phyloP scores from a whole-genome alignment of 2,113 vertebrate species.

The Fulica atra region DNA sequence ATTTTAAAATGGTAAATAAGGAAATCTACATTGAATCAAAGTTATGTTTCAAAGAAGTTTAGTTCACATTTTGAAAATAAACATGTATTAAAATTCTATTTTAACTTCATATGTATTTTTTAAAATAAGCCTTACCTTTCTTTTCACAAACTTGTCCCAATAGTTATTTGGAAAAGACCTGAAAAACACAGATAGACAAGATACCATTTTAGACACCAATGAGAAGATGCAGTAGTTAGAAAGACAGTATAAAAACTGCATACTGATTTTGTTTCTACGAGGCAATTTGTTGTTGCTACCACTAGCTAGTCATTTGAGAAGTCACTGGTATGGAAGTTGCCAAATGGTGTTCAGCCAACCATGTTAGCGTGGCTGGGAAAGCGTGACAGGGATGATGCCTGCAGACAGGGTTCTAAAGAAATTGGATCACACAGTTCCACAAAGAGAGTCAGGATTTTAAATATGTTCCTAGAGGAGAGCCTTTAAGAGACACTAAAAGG shows the following conservation, averaged over 20 bases:
- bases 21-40: neutral
- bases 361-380: neutral
- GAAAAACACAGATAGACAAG: slow-evolving; percentile 44
- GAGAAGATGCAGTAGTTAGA: neutral
- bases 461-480: neutral
- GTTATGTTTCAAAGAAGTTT: neutral
- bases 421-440: neutral
- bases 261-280: neutral
- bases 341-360: neutral
- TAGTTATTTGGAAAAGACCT: slow-evolving; percentile 98
- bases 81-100: neutral
- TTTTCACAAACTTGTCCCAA: slow-evolving; percentile 98
- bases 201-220: neutral
- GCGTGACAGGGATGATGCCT: neutral
- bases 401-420: neutral
- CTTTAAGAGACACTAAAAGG: neutral
- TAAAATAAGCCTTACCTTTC: slow-evolving; percentile 72
- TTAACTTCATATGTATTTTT: neutral
- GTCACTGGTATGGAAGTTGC: neutral
- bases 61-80: neutral
- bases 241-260: neutral
- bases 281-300: neutral
- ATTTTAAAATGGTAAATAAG: neutral
- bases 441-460: neutral
- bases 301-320: neutral